Base-by-base conservation (phyloP, 2,888 invertebrate species). In the Stenichneumon culpator region DNA sequence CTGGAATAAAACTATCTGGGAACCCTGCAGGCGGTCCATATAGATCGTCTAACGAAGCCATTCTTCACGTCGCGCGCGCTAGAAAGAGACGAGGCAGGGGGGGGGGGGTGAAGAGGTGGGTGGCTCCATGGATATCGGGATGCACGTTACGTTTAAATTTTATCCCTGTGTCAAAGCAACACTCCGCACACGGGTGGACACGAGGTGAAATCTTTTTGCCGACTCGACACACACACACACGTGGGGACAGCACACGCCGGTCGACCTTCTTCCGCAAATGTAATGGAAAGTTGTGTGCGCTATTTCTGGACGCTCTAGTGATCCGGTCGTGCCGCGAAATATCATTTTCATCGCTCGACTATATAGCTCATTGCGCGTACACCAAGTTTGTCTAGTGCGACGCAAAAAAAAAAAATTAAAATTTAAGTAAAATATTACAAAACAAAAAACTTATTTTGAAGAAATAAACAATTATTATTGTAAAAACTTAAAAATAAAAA, bases 261-360 rank as follows among this genome's bases (percentile, higher is more conserved):
- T 87, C 89, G 89, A 87, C 89, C 89, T 89, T 89, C 89, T 89
- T 89, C 89, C 84, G 82, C 86, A 85, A 87, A 84, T 88, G 87
- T 89, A 89, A 89, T 89, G 89, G 89, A 89, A 89, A 89, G 89
- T 89, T 88, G 88, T 88, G 85, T 78, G 86, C 84, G 88, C 89
- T 89, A 89, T 89, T 89, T 89, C 88, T 89, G 89, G 87, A 88
- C 87, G 86, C 86, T 86, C 86, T 86, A 86, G 86, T 86, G 86
- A 86, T 86, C 83, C 86, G 86, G 83, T 86, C 86, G 83, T 70
- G 83, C 72, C 47, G 77, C 80, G 83, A 83, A 86, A 86, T 86
- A 86, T 86, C 86, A 83, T 86, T 86, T 86, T 86, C 83, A 83
- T 86, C 68, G 68, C 72, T 83, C 14, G 6, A 50, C 63, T 73